Percentiles rank a stretch among this genome's conserved stretches.
Conservation (phyloP, 2,113 vertebrate species). For the Amazona guildingii region DNA sequence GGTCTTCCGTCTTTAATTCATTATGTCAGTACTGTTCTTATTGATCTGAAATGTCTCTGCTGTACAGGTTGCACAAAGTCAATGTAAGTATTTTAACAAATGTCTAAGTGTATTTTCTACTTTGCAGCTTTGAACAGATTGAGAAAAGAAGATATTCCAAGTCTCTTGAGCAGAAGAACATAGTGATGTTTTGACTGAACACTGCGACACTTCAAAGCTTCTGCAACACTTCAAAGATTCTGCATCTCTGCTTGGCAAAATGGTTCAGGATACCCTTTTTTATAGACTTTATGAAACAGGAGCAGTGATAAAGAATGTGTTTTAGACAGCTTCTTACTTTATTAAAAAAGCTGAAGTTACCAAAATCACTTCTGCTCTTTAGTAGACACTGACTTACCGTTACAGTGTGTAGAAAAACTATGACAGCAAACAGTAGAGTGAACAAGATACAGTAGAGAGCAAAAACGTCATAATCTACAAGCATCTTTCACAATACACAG, state of each 20-base stretch:
- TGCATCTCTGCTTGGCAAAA: neutral
- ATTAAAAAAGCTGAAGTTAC: neutral
- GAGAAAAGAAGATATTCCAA: neutral
- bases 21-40: neutral
- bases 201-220: neutral
- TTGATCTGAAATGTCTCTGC: neutral
- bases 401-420: neutral
- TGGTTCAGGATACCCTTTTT: neutral
- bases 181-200: slow-evolving; percentile 6
- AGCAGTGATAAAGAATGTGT: neutral
- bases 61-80: neutral
- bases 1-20: neutral
- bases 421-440: neutral
- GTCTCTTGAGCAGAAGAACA: slow-evolving; percentile 1
- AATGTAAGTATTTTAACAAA: neutral
- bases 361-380: neutral
- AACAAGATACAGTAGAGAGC: neutral
- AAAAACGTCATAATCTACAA: neutral
- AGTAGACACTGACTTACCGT: neutral
- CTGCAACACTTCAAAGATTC: neutral
- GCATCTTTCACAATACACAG: neutral
- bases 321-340: neutral
- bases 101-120: slow-evolving; percentile 10
- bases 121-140: neutral
- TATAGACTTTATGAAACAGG: neutral